Percentiles rank a stretch among this genome's conserved stretches.
These are phyloP conservation scores for Clivina fossor DNA, from an alignment of 2,888 invertebrate genomes.

Conservation along the genomic window DNA sequence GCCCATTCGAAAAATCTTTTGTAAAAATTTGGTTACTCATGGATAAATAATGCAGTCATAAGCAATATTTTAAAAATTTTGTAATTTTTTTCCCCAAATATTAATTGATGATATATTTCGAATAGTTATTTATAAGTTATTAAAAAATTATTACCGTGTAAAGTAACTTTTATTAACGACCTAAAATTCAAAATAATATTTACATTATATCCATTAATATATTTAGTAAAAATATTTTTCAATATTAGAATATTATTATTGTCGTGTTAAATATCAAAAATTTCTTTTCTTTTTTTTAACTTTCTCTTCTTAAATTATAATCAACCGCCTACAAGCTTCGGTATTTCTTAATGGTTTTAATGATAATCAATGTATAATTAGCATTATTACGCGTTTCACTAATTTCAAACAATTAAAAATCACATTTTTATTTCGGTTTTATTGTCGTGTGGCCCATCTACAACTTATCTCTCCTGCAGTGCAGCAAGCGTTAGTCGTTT, in stretches of 20 bases:
- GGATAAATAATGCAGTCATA: too few relatives aligned
- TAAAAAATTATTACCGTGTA: neutral
- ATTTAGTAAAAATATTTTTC: neutral
- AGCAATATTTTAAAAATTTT: too few relatives aligned
- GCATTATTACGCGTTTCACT: conserved; percentile 1
- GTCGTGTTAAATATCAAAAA: neutral
- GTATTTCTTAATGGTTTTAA: neutral
- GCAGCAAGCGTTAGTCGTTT: too few relatives aligned
- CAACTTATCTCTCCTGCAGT: neutral
- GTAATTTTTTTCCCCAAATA: conserved; percentile 1
- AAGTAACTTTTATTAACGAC: conserved; percentile 1
- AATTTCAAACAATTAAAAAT: neutral
- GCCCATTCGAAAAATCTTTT: too few relatives aligned
- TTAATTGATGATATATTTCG: too few relatives aligned
- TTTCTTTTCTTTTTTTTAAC: neutral
- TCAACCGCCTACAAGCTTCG: too few relatives aligned
- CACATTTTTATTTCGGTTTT: neutral
- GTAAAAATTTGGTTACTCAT: too few relatives aligned
- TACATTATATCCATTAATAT: neutral
- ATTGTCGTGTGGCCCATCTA: neutral
- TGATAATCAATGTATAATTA: neutral
- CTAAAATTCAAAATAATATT: neutral
- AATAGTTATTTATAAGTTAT: too few relatives aligned
- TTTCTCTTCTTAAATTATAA: neutral
- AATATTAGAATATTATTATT: neutral